phyloP scores from a whole-genome alignment of 2,797 vertebrate genomes.

The Danio jaintianensis region DNA sequence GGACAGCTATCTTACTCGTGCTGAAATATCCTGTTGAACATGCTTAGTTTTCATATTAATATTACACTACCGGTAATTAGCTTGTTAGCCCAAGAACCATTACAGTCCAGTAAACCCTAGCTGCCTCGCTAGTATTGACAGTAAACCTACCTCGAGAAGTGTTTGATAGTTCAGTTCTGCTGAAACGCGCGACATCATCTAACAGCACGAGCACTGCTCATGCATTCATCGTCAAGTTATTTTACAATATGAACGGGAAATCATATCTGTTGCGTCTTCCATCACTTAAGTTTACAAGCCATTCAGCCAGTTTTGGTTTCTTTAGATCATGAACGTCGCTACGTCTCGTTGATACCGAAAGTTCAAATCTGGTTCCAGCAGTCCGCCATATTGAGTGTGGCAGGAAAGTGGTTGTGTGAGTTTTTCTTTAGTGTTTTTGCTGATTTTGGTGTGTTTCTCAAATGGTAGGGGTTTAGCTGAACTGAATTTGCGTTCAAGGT shows the following conservation, averaged over 20 bases:
- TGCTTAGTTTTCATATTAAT: not conserved
- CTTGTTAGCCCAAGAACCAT: constrained; percentile 16
- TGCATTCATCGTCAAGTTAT: constrained; percentile 26
- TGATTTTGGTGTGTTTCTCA: not conserved
- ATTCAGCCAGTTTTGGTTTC: constrained; percentile 35
- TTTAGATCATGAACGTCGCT: constrained; percentile 6
- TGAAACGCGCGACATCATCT: constrained; percentile 58
- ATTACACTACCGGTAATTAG: not conserved
- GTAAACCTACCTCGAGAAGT: constrained; percentile 61
- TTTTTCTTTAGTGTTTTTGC: not conserved
- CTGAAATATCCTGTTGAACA: not conserved
- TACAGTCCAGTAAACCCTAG: not conserved
- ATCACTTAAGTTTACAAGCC: constrained; percentile 47
- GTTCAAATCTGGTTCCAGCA: not conserved
- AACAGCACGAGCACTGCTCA: not conserved
- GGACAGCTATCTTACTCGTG: not conserved
- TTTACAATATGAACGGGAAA: not conserved
- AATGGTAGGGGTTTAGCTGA: not conserved
- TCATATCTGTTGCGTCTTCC: constrained; percentile 37
- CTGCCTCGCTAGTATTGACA: not conserved
- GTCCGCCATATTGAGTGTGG: constrained; percentile 51
- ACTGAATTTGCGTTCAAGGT: not conserved
- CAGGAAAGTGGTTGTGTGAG: not conserved
- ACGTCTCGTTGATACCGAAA: not conserved
- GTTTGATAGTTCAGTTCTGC: constrained; percentile 57